phyloP scores from a whole-genome alignment of 2,797 vertebrate species.

The Limnodromus scolopaceus region DNA sequence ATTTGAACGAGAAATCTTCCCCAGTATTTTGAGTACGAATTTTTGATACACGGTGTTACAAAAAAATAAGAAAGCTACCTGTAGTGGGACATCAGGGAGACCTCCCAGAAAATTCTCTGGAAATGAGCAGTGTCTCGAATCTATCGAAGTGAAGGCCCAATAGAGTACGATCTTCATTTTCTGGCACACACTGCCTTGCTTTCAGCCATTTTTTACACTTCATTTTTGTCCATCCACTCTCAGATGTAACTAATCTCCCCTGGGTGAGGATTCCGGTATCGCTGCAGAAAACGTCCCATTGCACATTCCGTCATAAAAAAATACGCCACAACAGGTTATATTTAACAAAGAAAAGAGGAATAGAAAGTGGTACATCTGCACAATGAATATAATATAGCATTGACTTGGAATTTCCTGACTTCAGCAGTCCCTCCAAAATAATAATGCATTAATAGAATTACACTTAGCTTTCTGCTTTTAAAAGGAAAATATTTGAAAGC shows the following conservation, averaged over 20 bases:
- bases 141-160: neutral
- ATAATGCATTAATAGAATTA: constrained; percentile 60
- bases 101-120: neutral
- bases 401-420: constrained; percentile 71
- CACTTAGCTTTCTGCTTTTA: constrained; percentile 46
- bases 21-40: neutral
- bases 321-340: neutral
- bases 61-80: neutral
- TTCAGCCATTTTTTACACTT: neutral
- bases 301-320: constrained; percentile 15
- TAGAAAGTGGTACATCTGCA: constrained; percentile 58
- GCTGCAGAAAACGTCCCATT: neutral
- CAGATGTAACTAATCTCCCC: constrained; percentile 3
- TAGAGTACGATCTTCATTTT: neutral
- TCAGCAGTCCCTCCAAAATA: constrained; percentile 38
- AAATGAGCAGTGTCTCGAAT: neutral
- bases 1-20: neutral
- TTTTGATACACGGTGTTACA: neutral
- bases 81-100: neutral
- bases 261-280: constrained; percentile 5
- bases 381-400: constrained; percentile 51
- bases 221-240: neutral
- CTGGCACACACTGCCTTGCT: neutral
- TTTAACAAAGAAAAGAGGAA: constrained; percentile 59
- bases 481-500: constrained; percentile 68